Evolutionary conservation across 2,797 vertebrate genomes (phyloP).

Genomic region (Spinibarbus caldwelli): DNA sequence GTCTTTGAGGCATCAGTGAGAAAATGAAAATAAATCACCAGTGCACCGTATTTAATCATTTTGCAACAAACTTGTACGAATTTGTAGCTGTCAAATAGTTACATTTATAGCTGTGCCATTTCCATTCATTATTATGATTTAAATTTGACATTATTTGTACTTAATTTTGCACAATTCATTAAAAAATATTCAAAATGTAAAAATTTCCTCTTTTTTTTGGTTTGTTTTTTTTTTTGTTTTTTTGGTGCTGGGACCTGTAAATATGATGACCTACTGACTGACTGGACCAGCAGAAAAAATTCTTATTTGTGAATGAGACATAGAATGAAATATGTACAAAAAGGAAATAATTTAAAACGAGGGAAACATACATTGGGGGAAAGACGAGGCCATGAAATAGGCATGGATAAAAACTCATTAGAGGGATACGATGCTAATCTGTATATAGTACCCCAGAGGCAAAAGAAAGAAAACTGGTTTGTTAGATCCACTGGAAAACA

Average conservation of each 20-base stretch:
- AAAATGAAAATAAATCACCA: not conserved
- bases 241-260: not conserved
- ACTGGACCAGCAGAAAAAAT: not conserved
- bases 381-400: not conserved
- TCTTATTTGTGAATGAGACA: not conserved
- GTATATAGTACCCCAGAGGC: conserved; percentile 27
- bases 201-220: too few relatives aligned
- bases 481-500: conserved; percentile 24
- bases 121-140: not conserved
- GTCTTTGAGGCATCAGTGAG: not conserved
- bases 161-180: not conserved
- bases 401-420: not conserved
- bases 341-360: conserved; percentile 33
- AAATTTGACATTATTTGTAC: not conserved
- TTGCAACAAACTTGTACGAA: not conserved
- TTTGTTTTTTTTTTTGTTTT: too few relatives aligned
- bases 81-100: not conserved
- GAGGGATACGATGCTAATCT: not conserved
- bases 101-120: not conserved
- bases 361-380: conserved; percentile 38
- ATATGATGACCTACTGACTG: not conserved
- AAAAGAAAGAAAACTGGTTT: conserved; percentile 22
- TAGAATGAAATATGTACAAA: not conserved
- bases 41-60: not conserved
- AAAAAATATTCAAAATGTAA: not conserved